phyloP scores from a whole-genome alignment of 2,888 invertebrate species.

The Xestia ashworthii region DNA sequence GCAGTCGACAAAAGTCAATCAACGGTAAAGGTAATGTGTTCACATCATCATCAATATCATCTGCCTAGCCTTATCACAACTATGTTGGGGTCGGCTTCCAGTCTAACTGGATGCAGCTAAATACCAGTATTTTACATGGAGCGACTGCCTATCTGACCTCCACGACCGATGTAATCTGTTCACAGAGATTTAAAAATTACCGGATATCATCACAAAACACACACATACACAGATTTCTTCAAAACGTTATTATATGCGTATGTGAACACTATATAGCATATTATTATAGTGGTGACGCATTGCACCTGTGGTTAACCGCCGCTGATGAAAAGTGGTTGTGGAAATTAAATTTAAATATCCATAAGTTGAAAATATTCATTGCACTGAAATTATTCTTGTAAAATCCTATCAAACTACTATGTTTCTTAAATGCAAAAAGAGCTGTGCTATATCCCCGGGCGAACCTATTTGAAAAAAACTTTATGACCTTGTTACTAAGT shows the following conservation, averaged over 20 bases:
- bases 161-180: not conserved
- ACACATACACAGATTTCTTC: no score
- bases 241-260: not conserved
- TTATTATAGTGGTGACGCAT: not conserved
- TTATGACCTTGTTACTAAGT: no score
- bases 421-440: not conserved
- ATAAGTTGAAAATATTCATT: not conserved
- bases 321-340: not conserved
- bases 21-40: not conserved
- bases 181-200: not conserved
- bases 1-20: no score
- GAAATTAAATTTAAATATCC: not conserved
- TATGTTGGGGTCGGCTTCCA: no score
- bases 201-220: no score
- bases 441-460: not conserved
- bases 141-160: no score
- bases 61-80: no score
- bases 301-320: slow-evolving; percentile 7
- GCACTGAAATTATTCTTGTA: not conserved
- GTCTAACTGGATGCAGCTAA: no score
- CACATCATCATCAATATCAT: no score
- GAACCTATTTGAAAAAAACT: not conserved
- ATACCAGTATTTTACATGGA: no score
- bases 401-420: not conserved
- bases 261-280: not conserved